These are phyloP conservation scores for Antheraea assamensis DNA, from an alignment of 2,888 invertebrate species.

Conservation along the genomic window DNA sequence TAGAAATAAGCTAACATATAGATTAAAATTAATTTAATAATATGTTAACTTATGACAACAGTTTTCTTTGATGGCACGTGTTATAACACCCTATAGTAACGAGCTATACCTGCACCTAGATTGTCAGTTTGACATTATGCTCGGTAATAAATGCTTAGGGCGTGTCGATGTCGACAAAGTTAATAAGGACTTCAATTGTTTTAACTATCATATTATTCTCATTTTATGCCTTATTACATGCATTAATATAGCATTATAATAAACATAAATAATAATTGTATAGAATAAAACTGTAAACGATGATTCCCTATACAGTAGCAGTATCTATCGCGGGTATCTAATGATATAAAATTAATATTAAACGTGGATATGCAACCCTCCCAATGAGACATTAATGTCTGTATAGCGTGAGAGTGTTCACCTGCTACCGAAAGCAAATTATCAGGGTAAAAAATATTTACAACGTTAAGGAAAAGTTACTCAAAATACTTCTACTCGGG, in stretches of 20 bases:
- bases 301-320: conserved; percentile 1
- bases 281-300: conserved; percentile 14
- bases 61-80: too few species aligned
- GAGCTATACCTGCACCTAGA: too few species aligned
- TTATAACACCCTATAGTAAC: too few species aligned
- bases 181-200: too few species aligned
- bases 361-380: conserved; percentile 55
- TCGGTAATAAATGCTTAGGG: too few species aligned
- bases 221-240: too few species aligned
- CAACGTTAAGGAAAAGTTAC: neutral
- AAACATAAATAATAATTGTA: neutral
- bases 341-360: conserved; percentile 61
- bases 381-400: conserved; percentile 54
- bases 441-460: conserved; percentile 11
- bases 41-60: too few species aligned
- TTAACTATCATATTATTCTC: too few species aligned
- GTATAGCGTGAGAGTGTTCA: conserved; percentile 60
- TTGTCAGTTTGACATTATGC: too few species aligned
- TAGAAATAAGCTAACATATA: too few species aligned
- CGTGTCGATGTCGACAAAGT: too few species aligned
- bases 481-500: neutral
- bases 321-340: conserved; percentile 22
- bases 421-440: conserved; percentile 41
- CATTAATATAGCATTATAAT: neutral
- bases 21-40: too few species aligned